Evolutionary conservation across 2,888 invertebrate species (phyloP).

Genomic region (Molanna angustata): DNA sequence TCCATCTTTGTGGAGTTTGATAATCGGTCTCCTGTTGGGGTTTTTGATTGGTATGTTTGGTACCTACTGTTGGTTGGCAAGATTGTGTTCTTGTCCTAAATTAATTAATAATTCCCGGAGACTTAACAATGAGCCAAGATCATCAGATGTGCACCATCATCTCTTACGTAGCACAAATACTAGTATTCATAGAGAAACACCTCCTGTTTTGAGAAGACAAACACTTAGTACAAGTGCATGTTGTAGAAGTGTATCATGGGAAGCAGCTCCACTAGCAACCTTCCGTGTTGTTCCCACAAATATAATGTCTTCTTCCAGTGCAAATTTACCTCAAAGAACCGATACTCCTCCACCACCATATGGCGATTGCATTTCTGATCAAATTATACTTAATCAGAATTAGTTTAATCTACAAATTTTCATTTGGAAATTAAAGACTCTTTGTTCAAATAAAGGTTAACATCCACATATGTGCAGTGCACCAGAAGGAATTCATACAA

Average conservation of each 20-base stretch:
- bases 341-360: conserved; percentile 54
- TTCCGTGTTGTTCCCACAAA: not conserved
- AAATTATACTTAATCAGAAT: conserved; percentile 7
- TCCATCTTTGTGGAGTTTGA: conserved; percentile 47
- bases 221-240: conserved; percentile 38
- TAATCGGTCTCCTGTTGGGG: conserved; percentile 49
- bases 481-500: too few species aligned
- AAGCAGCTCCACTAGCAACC: conserved; percentile 42
- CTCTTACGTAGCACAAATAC: conserved; percentile 9
- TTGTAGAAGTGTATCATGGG: conserved; percentile 39
- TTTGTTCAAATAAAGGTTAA: too few species aligned
- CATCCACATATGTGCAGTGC: too few species aligned
- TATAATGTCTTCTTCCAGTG: not conserved
- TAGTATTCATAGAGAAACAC: conserved; percentile 44
- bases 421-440: too few species aligned
- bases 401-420: too few species aligned
- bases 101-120: not conserved
- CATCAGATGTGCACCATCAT: not conserved
- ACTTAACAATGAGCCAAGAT: not conserved
- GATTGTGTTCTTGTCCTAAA: conserved; percentile 42
- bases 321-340: conserved; percentile 16
- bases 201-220: conserved; percentile 45
- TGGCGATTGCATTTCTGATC: conserved; percentile 37
- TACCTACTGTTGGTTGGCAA: conserved; percentile 49
- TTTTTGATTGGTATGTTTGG: conserved; percentile 47